phyloP scores from a whole-genome alignment of 2,888 invertebrate genomes.

The Chironomus riparius region DNA sequence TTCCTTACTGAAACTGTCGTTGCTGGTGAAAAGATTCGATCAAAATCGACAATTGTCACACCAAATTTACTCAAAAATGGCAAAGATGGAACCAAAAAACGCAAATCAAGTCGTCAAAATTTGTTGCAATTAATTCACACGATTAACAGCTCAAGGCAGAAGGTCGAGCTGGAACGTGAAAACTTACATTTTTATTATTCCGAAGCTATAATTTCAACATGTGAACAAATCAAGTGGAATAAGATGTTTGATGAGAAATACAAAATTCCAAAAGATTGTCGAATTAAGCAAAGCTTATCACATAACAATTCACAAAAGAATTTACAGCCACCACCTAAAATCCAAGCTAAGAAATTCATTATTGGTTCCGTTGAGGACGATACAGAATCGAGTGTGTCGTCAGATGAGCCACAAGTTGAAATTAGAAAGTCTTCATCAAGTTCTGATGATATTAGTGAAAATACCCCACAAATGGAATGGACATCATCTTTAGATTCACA shows the following conservation, averaged over 20 bases:
- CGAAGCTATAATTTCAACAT: constrained; percentile 73
- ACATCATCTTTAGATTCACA: constrained; percentile 43
- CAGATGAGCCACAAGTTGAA: not conserved
- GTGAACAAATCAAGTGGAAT: constrained; percentile 62
- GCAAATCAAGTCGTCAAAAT: constrained; percentile 58
- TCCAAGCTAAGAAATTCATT: not conserved
- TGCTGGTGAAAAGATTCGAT: constrained; percentile 43
- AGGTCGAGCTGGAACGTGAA: constrained; percentile 72
- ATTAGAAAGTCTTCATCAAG: not conserved
- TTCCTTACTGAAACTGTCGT: constrained; percentile 32
- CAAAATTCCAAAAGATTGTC: constrained; percentile 32
- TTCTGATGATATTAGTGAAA: constrained; percentile 11
- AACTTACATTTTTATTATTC: constrained; percentile 80
- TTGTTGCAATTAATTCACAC: constrained; percentile 63
- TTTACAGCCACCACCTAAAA: not conserved
- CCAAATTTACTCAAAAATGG: constrained; percentile 49
- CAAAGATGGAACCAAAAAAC: constrained; percentile 44
- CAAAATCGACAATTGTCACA: constrained; percentile 37
- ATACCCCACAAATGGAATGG: constrained; percentile 33
- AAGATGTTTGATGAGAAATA: constrained; percentile 35
- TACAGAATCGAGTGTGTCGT: constrained; percentile 9
- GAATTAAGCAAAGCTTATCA: constrained; percentile 29
- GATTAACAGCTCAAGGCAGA: constrained; percentile 57
- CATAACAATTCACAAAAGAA: not conserved
- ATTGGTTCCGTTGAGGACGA: constrained; percentile 26